Base-by-base conservation (phyloP, 2,888 invertebrate genomes). In the Zygaena filipendulae region DNA sequence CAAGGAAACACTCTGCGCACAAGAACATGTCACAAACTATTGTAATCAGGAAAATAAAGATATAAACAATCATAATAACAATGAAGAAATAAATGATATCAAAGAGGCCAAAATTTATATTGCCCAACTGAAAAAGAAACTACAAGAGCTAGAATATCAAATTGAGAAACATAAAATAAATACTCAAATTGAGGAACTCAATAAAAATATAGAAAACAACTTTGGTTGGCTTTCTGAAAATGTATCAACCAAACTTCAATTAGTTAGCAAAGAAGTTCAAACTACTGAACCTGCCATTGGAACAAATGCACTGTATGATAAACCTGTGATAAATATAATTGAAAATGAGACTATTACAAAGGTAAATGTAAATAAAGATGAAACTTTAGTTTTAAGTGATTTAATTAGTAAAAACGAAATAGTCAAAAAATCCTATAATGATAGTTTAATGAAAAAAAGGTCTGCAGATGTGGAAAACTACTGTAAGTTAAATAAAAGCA, bases 401-500 rank as follows among this genome's bases (percentile, higher is more conserved):
- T 46, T 60, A 59, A 52, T 53, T 46, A 43, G 47, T 52, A 58
- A 54, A 52, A 55, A 52, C 52, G 59, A 64, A 47, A 55, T 47
- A 35, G 43, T 40, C 50, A 48, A 49, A 38, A 58, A 53, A 47
- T 43, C n/a, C n/a, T n/a, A 53, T 43, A 34, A 43, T 45, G 50
- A 52, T 41, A 49, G 36, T 45, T 59, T 58, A 60, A 44, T 53
- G 56, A 64, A 63, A 48, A 40, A 41, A 41, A 79, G 75, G 75
- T 77, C 77, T 77, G 75, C 77, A 35, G 74, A 62, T 66, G 58
- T 79, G 45, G 75, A 75, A 51, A 79, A 79, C 56, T 79, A 71
- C 61, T 79, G 79, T 69, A 79, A 77, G 59, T 61, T 79, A 55
- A 79, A 79, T 56, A 79, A 79, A 57, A 74, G 70, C 59, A 64